These are phyloP conservation scores for Drosophila saltans DNA, from an alignment of 1,140 invertebrate genomes.

Conservation along the genomic window DNA sequence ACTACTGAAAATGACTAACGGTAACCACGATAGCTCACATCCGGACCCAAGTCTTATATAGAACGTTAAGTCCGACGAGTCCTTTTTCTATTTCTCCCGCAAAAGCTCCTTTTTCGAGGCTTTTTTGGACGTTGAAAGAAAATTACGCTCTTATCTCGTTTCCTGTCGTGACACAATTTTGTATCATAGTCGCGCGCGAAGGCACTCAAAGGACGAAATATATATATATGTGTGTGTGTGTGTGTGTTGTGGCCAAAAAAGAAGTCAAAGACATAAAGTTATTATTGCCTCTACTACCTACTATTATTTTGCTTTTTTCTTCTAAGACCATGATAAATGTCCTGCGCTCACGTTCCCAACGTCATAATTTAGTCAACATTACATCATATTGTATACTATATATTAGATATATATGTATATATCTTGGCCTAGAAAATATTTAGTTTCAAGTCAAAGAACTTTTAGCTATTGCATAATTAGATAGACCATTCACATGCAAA, in stretches of 20 bases:
- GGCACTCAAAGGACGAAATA: constrained; percentile 43
- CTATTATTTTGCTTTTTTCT: constrained; percentile 16
- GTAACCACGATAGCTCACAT: constrained; percentile 81
- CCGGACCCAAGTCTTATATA: constrained; percentile 46
- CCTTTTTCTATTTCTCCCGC: constrained; percentile 12
- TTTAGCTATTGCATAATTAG: constrained; percentile 74
- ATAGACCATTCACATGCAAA: constrained; percentile 70
- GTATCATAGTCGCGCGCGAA: constrained; percentile 65
- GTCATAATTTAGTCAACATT: constrained; percentile 65
- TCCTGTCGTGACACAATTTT: constrained; percentile 83
- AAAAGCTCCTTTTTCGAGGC: constrained; percentile 53
- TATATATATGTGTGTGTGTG: constrained; percentile 21
- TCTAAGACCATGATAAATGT: constrained; percentile 68
- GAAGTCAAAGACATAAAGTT: constrained; percentile 76
- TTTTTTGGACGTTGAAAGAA: constrained; percentile 72
- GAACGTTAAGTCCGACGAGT: too few relatives aligned
- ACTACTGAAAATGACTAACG: constrained; percentile 82
- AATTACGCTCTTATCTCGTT: constrained; percentile 83
- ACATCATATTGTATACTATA: constrained; percentile 42
- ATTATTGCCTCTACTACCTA: constrained; percentile 55
- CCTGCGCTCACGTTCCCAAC: constrained; percentile 68
- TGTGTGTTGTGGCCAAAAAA: constrained; percentile 21
- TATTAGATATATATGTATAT: not conserved
- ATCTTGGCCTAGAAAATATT: constrained; percentile 56
- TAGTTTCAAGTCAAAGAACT: constrained; percentile 40